Evolutionary conservation across 2,797 vertebrate genomes (phyloP).

Genomic region (Poeciliopsis turneri): DNA sequence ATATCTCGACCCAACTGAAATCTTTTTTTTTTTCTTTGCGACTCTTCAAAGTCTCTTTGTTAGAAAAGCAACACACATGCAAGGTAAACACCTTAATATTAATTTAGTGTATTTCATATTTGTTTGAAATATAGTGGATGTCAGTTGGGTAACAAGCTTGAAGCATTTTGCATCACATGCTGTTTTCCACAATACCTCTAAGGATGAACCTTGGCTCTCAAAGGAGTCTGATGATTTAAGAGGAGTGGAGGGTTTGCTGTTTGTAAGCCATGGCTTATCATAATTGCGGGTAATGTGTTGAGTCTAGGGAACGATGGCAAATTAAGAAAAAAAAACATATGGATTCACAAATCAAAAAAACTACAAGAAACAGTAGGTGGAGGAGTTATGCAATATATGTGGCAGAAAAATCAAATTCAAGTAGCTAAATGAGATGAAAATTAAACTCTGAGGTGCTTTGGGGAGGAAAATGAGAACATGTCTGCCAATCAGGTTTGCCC

Average conservation of each 20-base stretch:
- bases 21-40: constrained; percentile 8
- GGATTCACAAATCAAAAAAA: constrained; percentile 77
- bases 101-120: neutral
- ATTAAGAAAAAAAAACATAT: constrained; percentile 81
- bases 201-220: constrained; percentile 92
- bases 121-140: constrained; percentile 35
- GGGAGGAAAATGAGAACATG: neutral
- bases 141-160: constrained; percentile 72
- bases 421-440: constrained; percentile 29
- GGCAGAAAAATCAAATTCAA: constrained; percentile 30
- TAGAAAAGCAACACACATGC: neutral
- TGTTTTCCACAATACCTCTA: constrained; percentile 93
- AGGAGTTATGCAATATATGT: constrained; percentile 43
- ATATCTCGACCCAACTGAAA: constrained; percentile 68
- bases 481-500: neutral
- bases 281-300: constrained; percentile 99
- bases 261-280: constrained; percentile 99
- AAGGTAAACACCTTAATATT: neutral
- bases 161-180: constrained; percentile 66
- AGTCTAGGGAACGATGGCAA: constrained; percentile 96
- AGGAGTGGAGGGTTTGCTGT: constrained; percentile 98
- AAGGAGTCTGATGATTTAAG: constrained; percentile 96
- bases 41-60: neutral
- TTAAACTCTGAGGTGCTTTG: neutral
- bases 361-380: constrained; percentile 47